Conservation (phyloP, 2,888 invertebrate species). For the Lepidocyrtoides sp. region DNA sequence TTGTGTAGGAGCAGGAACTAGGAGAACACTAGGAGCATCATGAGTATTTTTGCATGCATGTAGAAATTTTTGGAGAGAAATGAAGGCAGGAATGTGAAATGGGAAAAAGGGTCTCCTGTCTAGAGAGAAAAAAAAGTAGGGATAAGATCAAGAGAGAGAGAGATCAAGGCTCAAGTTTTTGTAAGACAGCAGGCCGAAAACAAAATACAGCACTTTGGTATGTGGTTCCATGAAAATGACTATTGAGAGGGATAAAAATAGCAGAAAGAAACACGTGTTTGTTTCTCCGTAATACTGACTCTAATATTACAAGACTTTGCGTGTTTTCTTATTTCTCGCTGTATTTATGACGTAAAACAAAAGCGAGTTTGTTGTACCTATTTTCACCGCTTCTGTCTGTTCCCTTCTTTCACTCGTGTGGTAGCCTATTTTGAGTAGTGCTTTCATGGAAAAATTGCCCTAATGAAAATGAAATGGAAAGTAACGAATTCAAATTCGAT, state of each 20-base stretch:
- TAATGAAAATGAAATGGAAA: constrained; percentile 61
- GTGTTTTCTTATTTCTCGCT: background rate
- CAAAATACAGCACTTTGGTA: background rate
- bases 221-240: background rate
- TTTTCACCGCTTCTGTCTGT: background rate
- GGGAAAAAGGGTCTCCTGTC: background rate
- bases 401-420: background rate
- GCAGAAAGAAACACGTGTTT: background rate
- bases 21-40: too few species aligned
- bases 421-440: background rate
- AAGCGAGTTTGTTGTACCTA: background rate
- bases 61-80: background rate
- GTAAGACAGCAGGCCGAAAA: background rate
- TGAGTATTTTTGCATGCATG: constrained; percentile 12
- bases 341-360: background rate
- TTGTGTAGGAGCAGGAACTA: too few species aligned
- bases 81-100: background rate
- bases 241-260: background rate
- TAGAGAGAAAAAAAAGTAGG: background rate
- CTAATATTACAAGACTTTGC: background rate
- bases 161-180: constrained; percentile 9
- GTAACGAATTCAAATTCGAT: constrained; percentile 57
- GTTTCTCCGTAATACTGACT: background rate
- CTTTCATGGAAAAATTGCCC: background rate
- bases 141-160: constrained; percentile 8